phyloP scores from a whole-genome alignment of 2,888 invertebrate species.

The Thera britannica region DNA sequence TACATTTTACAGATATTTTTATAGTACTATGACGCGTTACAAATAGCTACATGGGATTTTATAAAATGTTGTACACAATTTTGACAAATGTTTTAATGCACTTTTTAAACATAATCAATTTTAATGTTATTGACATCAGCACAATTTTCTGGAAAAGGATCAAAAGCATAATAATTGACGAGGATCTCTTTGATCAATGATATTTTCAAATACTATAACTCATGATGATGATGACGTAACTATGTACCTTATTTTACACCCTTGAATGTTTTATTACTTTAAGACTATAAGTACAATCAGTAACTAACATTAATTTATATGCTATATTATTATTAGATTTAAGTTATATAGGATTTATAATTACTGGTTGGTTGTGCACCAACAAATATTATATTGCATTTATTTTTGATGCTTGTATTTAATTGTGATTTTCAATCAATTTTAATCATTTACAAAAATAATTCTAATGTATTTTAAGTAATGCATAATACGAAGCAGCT shows the following conservation, averaged over 20 bases:
- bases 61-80: slow-evolving; percentile 46
- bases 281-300: background rate
- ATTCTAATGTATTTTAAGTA: background rate
- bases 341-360: background rate
- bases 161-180: slow-evolving; percentile 3
- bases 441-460: background rate
- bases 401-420: slow-evolving; percentile 10
- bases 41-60: slow-evolving; percentile 26
- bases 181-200: background rate
- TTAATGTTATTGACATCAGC: slow-evolving; percentile 8
- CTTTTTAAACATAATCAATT: slow-evolving; percentile 26
- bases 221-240: background rate
- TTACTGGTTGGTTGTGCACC: background rate
- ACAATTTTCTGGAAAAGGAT: background rate
- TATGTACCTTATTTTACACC: background rate
- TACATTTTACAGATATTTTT: slow-evolving; percentile 24
- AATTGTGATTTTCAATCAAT: background rate
- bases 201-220: background rate
- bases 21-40: background rate
- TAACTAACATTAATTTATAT: background rate
- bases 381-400: slow-evolving; percentile 1
- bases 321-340: background rate
- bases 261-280: background rate
- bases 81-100: slow-evolving; percentile 48
- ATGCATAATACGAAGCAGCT: background rate